A percentile compares a stretch with the other conserved stretches of the same genome.
Conservation (phyloP, 2,797 vertebrate genomes). For the Amblyraja radiata region DNA sequence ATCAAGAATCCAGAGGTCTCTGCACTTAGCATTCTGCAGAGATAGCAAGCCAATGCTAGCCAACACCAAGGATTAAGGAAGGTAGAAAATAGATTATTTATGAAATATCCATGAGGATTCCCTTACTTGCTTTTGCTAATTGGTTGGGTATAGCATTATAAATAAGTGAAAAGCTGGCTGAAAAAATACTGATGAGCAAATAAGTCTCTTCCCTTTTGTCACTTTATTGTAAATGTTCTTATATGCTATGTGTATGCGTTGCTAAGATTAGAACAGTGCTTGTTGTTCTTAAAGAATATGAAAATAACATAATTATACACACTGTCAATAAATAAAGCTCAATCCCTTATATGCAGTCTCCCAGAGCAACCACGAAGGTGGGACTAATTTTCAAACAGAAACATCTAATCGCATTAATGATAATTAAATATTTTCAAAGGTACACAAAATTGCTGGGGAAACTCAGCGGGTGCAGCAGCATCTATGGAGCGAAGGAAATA, state of each 20-base stretch:
- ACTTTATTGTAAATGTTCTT: background rate
- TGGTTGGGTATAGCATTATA: background rate
- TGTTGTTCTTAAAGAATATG: background rate
- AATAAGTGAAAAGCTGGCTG: background rate
- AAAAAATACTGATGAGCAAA: too few species aligned
- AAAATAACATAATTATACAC: background rate
- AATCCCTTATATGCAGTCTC: background rate
- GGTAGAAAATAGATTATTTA: background rate
- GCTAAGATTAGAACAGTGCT: background rate
- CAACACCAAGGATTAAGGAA: background rate
- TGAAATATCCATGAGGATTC: background rate
- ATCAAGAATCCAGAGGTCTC: too few species aligned
- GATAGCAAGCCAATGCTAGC: background rate
- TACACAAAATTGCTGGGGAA: too few species aligned
- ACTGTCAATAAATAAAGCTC: background rate
- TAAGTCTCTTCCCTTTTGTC: background rate
- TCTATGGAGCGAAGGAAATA: too few species aligned
- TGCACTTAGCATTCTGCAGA: background rate
- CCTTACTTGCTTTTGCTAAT: too few species aligned
- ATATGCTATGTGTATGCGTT: background rate
- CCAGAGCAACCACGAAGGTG: background rate
- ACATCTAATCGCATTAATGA: too few species aligned
- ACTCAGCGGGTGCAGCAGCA: too few species aligned
- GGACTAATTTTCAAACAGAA: background rate
- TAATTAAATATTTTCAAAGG: background rate